phyloP scores from a whole-genome alignment of 2,113 vertebrate genomes.

The Carlito syrichta region DNA sequence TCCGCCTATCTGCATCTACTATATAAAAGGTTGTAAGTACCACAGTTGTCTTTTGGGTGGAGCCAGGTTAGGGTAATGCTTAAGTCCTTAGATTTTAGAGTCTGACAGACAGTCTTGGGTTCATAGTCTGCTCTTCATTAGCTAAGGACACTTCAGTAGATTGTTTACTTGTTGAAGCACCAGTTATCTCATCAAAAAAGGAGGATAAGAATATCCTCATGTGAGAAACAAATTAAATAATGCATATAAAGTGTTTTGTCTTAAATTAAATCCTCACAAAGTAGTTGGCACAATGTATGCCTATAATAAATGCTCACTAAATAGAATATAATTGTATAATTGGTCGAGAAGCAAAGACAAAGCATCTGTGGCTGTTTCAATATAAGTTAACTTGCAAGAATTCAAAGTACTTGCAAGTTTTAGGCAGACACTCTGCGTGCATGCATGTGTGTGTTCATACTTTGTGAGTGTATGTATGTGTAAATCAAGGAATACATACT shows the following conservation, averaged over 20 bases:
- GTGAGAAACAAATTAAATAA: not conserved
- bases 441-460: not conserved
- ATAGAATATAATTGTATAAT: not conserved
- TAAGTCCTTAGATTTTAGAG: not conserved
- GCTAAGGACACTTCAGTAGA: not conserved
- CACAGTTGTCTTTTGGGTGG: not conserved
- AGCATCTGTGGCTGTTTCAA: not conserved
- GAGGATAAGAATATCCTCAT: not conserved
- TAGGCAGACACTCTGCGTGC: not conserved
- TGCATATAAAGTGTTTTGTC: not conserved
- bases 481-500: not conserved
- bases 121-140: not conserved
- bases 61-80: not conserved
- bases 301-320: not conserved
- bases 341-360: not conserved
- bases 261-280: not conserved
- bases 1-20: not conserved
- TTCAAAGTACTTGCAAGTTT: not conserved
- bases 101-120: not conserved
- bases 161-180: not conserved
- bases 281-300: not conserved
- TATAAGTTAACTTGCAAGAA: not conserved
- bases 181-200: slow-evolving; percentile 6
- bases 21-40: not conserved
- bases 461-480: not conserved